Conservation (phyloP, 2,797 vertebrate species). For the Denticeps clupeoides region DNA sequence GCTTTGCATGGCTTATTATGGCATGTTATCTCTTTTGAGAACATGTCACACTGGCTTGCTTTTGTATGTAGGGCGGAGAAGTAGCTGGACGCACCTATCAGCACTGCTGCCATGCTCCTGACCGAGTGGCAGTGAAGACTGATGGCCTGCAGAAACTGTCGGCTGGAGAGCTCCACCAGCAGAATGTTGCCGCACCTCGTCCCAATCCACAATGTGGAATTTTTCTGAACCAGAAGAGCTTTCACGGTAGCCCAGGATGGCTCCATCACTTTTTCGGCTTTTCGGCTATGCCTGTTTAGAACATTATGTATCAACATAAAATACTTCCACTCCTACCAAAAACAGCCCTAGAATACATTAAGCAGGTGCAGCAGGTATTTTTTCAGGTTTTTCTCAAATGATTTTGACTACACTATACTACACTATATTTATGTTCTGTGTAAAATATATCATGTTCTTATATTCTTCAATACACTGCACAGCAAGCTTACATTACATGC, state of each 20-base stretch:
- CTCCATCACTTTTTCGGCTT: slow-evolving; percentile 37
- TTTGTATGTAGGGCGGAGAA: neutral
- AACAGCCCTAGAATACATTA: too few relatives aligned
- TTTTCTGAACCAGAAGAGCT: slow-evolving; percentile 75
- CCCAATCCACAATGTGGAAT: slow-evolving; percentile 81
- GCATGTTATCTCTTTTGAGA: too few relatives aligned
- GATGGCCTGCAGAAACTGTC: slow-evolving; percentile 65
- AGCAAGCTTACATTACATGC: too few relatives aligned
- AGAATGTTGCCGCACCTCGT: slow-evolving; percentile 82
- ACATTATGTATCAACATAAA: too few relatives aligned
- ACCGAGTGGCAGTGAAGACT: slow-evolving; percentile 64
- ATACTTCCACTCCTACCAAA: slow-evolving; percentile 46
- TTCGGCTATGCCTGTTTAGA: slow-evolving; percentile 43
- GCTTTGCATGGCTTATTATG: too few relatives aligned
- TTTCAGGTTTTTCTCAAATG: too few relatives aligned
- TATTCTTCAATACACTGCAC: too few relatives aligned
- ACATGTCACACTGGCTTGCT: neutral
- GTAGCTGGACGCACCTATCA: slow-evolving; percentile 19
- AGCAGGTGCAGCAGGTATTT: too few relatives aligned
- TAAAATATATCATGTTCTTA: too few relatives aligned
- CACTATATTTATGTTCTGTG: too few relatives aligned
- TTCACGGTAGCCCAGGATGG: slow-evolving; percentile 71
- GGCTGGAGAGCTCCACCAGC: slow-evolving; percentile 75
- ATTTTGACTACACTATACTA: too few relatives aligned
- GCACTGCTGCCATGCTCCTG: slow-evolving; percentile 62